phyloP scores from a whole-genome alignment of 2,113 vertebrate genomes.

The Hemicordylus capensis region DNA sequence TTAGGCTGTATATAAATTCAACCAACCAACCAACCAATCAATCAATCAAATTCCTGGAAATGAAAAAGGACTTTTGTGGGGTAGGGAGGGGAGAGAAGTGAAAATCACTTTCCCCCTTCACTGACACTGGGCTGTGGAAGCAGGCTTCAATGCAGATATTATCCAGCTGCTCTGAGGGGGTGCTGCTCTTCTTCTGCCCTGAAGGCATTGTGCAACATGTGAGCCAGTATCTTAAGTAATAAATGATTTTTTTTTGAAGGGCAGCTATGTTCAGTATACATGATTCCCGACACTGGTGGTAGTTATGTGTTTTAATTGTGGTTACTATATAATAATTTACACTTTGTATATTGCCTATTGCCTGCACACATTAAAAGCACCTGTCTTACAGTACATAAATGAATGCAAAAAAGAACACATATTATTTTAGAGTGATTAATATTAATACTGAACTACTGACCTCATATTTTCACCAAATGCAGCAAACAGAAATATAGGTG shows the following conservation, averaged over 20 bases:
- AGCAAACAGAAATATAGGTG: background rate
- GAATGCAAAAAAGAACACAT: background rate
- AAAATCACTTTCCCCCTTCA: too few relatives aligned
- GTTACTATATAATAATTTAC: background rate
- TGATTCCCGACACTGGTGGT: too few relatives aligned
- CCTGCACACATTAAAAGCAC: background rate
- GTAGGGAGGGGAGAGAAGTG: too few relatives aligned
- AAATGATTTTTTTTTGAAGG: background rate
- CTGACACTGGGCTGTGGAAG: too few relatives aligned
- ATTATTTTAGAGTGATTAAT: background rate
- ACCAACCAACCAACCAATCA: too few relatives aligned
- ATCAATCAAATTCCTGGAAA: too few relatives aligned
- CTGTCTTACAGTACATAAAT: conserved; percentile 11
- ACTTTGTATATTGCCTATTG: background rate
- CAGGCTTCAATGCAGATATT: too few relatives aligned
- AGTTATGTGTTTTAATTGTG: background rate
- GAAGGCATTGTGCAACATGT: background rate
- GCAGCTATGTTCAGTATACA: background rate
- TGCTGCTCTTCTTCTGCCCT: background rate
- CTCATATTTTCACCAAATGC: background rate
- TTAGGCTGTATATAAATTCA: too few relatives aligned
- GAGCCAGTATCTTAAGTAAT: background rate
- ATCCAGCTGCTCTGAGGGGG: too few relatives aligned
- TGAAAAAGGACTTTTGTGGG: too few relatives aligned
- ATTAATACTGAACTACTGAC: conserved; percentile 1